Evolutionary conservation across 1,140 invertebrate genomes (phyloP).

Genomic region (Drosophila ananassae): DNA sequence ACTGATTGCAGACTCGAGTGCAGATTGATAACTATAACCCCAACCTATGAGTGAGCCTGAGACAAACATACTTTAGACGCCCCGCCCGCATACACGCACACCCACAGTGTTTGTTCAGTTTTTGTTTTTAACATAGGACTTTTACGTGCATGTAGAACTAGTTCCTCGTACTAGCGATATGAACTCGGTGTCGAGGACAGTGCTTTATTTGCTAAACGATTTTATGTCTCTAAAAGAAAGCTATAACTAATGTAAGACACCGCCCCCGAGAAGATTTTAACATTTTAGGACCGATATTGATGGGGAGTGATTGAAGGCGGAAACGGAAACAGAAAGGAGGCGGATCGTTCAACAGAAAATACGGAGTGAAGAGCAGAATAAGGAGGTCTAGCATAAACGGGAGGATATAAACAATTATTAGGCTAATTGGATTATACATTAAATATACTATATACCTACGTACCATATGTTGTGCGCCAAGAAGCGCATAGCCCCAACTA

Average conservation of each 20-base stretch:
- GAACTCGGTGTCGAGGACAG: background rate
- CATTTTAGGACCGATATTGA: background rate
- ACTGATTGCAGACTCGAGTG: background rate
- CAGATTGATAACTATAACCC: constrained; percentile 26
- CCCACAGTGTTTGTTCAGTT: constrained; percentile 20
- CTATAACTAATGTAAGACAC: background rate
- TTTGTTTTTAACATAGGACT: constrained; percentile 36
- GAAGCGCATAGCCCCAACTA: constrained; percentile 63
- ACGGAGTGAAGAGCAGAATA: background rate
- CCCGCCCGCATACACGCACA: constrained; percentile 19
- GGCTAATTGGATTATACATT: constrained; percentile 36
- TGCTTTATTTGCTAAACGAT: background rate
- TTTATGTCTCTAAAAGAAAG: background rate
- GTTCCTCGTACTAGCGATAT: constrained; percentile 3
- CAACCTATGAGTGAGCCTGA: constrained; percentile 70
- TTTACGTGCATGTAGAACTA: constrained; percentile 14
- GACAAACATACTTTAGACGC: constrained; percentile 60
- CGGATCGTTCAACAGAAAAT: background rate
- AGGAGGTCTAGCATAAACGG: constrained; percentile 11
- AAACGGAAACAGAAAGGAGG: background rate
- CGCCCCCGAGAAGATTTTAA: background rate
- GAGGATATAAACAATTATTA: constrained; percentile 39
- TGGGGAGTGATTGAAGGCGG: background rate
- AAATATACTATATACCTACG: constrained; percentile 38
- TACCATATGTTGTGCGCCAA: constrained; percentile 51